Conservation (phyloP, 2,888 invertebrate species). For the Odontothrips loti region DNA sequence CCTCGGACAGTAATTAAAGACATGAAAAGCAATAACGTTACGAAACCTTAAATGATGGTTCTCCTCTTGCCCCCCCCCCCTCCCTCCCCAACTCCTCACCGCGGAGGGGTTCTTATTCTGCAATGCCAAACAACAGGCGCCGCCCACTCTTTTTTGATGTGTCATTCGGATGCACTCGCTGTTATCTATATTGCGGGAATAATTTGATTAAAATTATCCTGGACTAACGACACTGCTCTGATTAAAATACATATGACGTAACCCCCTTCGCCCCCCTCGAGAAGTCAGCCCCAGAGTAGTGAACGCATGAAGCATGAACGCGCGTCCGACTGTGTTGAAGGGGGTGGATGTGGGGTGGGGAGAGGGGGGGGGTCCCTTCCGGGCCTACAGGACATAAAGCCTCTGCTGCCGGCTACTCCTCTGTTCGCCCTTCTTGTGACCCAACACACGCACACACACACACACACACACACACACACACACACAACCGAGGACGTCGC, state of each 20-base stretch:
- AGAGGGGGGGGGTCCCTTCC: background rate
- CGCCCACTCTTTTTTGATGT: too few species aligned
- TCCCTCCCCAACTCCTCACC: background rate
- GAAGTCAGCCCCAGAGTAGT: too few species aligned
- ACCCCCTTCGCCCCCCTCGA: too few species aligned
- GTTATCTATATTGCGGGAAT: too few species aligned
- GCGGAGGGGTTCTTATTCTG: too few species aligned
- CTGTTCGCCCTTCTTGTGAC: background rate
- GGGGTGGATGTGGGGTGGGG: background rate
- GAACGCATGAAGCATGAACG: too few species aligned
- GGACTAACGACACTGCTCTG: too few species aligned
- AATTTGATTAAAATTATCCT: too few species aligned
- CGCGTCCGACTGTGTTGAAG: background rate
- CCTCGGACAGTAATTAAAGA: background rate
- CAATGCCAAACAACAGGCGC: too few species aligned
- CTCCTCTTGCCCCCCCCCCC: background rate
- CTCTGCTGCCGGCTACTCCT: background rate
- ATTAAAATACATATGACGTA: too few species aligned
- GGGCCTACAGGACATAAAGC: background rate
- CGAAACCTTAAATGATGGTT: background rate
- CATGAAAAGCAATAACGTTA: background rate
- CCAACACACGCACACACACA: conserved; percentile 6
- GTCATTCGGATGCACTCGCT: too few species aligned
- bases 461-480: background rate
- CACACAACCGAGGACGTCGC: background rate